A percentile compares a stretch with the other conserved stretches of the same genome.
Evolutionary conservation across 2,113 vertebrate species (phyloP).

Genomic region (Lichenostomus cassidix): DNA sequence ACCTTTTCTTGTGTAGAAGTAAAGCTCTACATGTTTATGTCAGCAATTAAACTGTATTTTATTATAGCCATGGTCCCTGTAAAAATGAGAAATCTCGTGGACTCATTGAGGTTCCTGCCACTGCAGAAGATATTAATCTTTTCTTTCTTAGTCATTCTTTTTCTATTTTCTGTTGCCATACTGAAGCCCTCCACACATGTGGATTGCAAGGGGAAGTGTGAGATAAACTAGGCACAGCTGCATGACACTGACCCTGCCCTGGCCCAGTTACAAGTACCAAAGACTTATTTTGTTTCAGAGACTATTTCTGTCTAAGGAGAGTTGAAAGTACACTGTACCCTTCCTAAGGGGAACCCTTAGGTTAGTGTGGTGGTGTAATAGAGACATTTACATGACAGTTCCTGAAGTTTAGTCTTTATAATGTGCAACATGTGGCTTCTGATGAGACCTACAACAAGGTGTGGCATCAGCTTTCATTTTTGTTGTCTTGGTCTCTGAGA

Average conservation of each 20-base stretch:
- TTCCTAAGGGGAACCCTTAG: neutral
- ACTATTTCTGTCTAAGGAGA: neutral
- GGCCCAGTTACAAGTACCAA: neutral
- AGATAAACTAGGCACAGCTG: neutral
- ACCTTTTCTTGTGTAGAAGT: neutral
- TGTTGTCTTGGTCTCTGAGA: neutral
- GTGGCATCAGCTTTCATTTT: neutral
- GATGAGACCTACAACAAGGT: neutral
- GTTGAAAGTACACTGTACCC: neutral
- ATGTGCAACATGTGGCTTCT: neutral
- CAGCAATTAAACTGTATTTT: neutral
- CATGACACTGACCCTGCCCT: neutral
- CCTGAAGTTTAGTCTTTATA: neutral
- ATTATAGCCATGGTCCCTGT: neutral
- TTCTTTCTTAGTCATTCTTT: neutral
- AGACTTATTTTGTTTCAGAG: neutral
- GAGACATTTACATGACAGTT: neutral
- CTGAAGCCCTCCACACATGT: neutral
- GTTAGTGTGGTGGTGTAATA: neutral
- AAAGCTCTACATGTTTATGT: neutral
- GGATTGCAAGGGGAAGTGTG: constrained; percentile 11
- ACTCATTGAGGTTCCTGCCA: neutral
- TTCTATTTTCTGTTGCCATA: neutral
- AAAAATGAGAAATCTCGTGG: neutral
- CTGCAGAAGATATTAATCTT: constrained; percentile 17